Conservation (phyloP, 1,140 invertebrate species). For the Meloidogyne hapla region DNA sequence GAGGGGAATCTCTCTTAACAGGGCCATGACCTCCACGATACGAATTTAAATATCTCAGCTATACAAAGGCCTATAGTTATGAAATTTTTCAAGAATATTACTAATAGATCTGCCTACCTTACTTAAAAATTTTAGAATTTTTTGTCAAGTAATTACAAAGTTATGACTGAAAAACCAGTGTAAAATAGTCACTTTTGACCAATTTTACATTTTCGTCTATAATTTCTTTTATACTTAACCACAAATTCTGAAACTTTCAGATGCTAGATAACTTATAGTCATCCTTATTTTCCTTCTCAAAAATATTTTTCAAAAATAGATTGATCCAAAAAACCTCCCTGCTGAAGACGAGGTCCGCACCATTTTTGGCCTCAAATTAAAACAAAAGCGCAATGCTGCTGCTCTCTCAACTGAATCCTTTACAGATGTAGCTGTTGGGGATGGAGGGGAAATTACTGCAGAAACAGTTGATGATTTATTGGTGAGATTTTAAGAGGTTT, state of each 20-base stretch:
- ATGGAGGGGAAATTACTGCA: constrained; percentile 18
- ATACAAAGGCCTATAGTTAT: too few species aligned
- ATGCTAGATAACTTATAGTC: too few species aligned
- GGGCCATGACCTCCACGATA: background rate
- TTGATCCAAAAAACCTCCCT: constrained; percentile 83
- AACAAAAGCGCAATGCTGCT: constrained; percentile 87
- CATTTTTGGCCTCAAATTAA: constrained; percentile 84
- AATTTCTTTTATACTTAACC: too few species aligned
- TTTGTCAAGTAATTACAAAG: too few species aligned
- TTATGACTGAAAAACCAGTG: too few species aligned
- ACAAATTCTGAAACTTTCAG: too few species aligned
- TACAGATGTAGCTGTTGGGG: constrained; percentile 72
- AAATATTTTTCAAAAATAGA: constrained; percentile 68
- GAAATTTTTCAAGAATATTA: too few species aligned
- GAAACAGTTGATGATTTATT: constrained; percentile 23
- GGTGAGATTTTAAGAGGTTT: background rate
- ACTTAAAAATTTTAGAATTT: too few species aligned
- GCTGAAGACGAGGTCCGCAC: constrained; percentile 78
- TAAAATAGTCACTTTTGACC: too few species aligned
- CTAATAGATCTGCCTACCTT: too few species aligned
- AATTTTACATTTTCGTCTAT: too few species aligned
- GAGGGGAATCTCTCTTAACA: background rate
- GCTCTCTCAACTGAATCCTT: constrained; percentile 79
- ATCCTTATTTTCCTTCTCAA: too few species aligned
- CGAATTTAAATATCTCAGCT: background rate